Base-by-base conservation (phyloP, 1,140 invertebrate species). In the Bombus huntii region DNA sequence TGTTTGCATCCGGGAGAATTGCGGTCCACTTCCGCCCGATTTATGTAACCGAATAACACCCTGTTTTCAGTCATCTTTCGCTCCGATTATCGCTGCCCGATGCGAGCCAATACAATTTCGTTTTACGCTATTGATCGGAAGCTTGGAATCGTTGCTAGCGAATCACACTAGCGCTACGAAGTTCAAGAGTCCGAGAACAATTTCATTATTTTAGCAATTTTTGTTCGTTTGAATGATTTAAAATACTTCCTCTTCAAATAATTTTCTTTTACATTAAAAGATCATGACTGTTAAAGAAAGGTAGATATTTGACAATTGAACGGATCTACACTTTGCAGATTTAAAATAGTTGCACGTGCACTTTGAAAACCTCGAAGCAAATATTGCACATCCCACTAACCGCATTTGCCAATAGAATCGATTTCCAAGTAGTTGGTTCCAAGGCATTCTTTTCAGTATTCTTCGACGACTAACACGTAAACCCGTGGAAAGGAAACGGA, bases 1-100 rank as follows among this genome's bases (percentile, higher is more conserved):
- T 62, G 80, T 81, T 73, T 74, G 53, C 34, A 62, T 57, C 47
- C 53, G 37, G 80, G 53, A 81, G 80, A 73, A 73, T 81, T 81
- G 70, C 37, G 80, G 37, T 22, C 53, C 37, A 31, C n/a, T 71
- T 81, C 47, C 44, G 28, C n/a, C 39, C 70, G 70, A 72, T 42
- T 42, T 42, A 42, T n/a, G 37, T 8, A 34, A 44, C 28, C 28
- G 68, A 39, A 71, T 71, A 72, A 8, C 39, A 13, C 39, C 12
- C 2, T 42, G 70, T 13, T 42, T 72, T 72, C 39, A 4, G 4
- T 15, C 4, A 2, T 39, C 25, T 5, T 22, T 25, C 37, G 9
- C 22, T 12, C 8, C n/a, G 34, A 25, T 70, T 66, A 62, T 62
- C 47, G 47, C 25, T 28, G 13, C 62, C 0, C n/a, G n/a, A 53